These are phyloP conservation scores for Myathropa florea DNA, from an alignment of 2,888 invertebrate species.

Conservation along the genomic window DNA sequence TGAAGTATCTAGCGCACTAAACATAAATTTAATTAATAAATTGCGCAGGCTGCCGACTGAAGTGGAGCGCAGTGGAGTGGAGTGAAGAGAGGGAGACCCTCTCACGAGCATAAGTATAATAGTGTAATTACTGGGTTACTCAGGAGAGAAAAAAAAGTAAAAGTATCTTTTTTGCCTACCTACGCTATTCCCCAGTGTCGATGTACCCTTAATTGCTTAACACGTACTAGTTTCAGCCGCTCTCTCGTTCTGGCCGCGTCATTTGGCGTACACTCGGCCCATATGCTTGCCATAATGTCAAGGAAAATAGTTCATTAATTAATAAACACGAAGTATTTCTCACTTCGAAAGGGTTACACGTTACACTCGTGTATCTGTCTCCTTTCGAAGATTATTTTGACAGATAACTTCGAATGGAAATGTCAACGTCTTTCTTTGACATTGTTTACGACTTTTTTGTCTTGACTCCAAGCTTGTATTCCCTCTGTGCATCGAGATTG, in stretches of 20 bases:
- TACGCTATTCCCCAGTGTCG: slow-evolving; percentile 25
- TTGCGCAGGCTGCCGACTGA: slow-evolving; percentile 14
- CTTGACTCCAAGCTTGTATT: too few species aligned
- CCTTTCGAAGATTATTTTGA: slow-evolving; percentile 43
- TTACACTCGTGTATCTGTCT: slow-evolving; percentile 4
- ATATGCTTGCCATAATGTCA: slow-evolving; percentile 61
- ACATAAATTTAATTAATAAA: slow-evolving; percentile 63
- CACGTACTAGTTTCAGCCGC: slow-evolving; percentile 14
- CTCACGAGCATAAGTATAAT: slow-evolving; percentile 20
- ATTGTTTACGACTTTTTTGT: slow-evolving; percentile 6
- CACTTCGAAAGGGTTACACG: background rate
- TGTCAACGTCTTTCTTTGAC: background rate
- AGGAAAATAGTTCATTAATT: slow-evolving; percentile 49
- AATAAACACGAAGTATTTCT: slow-evolving; percentile 53
- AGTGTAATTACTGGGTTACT: slow-evolving; percentile 49
- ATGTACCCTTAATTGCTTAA: slow-evolving; percentile 62
- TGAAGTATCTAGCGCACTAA: slow-evolving; percentile 1
- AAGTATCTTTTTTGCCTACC: slow-evolving; percentile 18
- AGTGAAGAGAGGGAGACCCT: background rate
- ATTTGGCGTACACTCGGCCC: background rate
- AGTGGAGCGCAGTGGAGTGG: background rate
- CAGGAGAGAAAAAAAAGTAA: slow-evolving; percentile 36
- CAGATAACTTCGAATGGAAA: slow-evolving; percentile 49
- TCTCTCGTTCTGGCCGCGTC: background rate
- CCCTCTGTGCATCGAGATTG: too few species aligned